phyloP scores from a whole-genome alignment of 2,797 vertebrate genomes.

The Leptatherina wallacei region DNA sequence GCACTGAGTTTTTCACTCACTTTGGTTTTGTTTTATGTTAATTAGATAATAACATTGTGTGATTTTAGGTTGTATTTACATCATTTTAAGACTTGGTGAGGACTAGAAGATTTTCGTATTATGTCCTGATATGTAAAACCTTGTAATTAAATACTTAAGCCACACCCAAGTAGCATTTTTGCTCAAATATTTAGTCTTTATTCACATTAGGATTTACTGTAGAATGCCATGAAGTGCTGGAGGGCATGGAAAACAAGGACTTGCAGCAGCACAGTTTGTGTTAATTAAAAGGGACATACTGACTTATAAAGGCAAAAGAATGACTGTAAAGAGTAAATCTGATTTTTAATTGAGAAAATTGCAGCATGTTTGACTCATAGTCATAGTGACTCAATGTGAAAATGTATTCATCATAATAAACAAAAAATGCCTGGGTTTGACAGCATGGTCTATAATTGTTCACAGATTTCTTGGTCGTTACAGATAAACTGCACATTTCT shows the following conservation, averaged over 20 bases:
- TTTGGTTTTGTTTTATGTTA: background rate
- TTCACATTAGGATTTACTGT: background rate
- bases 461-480: background rate
- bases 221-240: conserved; percentile 19
- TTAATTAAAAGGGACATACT: background rate
- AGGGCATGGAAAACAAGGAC: conserved; percentile 3
- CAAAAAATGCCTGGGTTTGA: background rate
- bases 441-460: background rate
- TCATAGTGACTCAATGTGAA: background rate
- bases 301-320: conserved; percentile 1
- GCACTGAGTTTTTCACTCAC: too few species aligned
- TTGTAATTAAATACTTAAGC: background rate
- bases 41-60: background rate
- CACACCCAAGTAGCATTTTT: background rate
- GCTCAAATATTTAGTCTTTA: background rate
- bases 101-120: background rate
- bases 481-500: conserved; percentile 11
- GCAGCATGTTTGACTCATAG: too few species aligned
- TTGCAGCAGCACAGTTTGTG: background rate
- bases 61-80: background rate
- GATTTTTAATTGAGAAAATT: background rate
- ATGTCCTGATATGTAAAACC: background rate
- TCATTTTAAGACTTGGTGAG: background rate
- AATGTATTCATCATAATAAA: background rate
- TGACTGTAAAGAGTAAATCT: background rate